A percentile compares a stretch with the other conserved stretches of the same genome.
These are phyloP conservation scores for Tineola bisselliella DNA, from an alignment of 2,888 invertebrate species.

Conservation along the genomic window DNA sequence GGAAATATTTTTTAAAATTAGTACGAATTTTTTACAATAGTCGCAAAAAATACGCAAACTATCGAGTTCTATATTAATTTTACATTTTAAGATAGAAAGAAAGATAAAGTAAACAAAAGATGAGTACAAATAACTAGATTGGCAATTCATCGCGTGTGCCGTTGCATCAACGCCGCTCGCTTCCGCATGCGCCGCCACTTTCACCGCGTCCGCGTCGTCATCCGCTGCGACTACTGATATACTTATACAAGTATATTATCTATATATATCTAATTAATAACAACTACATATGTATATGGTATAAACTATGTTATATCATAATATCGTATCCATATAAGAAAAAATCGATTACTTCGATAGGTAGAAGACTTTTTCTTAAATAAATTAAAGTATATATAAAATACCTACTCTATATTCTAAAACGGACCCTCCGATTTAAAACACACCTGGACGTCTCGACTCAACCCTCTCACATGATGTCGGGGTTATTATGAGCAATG, in stretches of 20 bases:
- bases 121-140: background rate
- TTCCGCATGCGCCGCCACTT: conserved; percentile 41
- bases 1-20: too few relatives aligned
- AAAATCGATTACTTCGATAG: too few relatives aligned
- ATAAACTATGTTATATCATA: too few relatives aligned
- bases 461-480: background rate
- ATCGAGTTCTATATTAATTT: background rate
- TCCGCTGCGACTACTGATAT: conserved; percentile 8
- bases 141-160: conserved; percentile 1
- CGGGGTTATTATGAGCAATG: background rate
- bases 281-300: background rate
- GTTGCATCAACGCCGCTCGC: conserved; percentile 15
- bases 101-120: conserved; percentile 1
- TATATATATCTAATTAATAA: background rate
- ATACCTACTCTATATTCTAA: background rate
- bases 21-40: too few relatives aligned
- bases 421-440: background rate
- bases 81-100: background rate
- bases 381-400: background rate
- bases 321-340: too few relatives aligned
- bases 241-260: background rate
- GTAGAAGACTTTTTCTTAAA: too few relatives aligned
- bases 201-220: conserved; percentile 31
- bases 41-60: background rate
- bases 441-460: background rate